A percentile compares a stretch with the other conserved stretches of the same genome.
These are phyloP conservation scores for Chaunax sp. DNA, from an alignment of 2,797 vertebrate species.

Conservation along the genomic window DNA sequence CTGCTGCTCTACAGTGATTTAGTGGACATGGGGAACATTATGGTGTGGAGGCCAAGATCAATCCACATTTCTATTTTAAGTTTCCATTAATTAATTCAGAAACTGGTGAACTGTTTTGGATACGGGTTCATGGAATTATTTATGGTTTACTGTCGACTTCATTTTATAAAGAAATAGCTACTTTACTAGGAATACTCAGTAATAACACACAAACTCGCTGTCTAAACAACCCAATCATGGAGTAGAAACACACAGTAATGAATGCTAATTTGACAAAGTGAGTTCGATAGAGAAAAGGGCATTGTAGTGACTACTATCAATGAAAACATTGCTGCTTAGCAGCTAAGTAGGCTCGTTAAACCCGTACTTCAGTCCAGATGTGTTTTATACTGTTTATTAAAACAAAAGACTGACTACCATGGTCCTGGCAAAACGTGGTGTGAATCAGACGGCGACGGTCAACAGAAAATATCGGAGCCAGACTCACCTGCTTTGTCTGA, in stretches of 20 bases:
- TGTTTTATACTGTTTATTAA: too few species aligned
- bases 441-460: too few species aligned
- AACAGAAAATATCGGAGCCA: too few species aligned
- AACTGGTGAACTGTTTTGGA: conserved; percentile 17
- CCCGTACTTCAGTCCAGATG: too few species aligned
- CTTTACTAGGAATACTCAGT: conserved; percentile 9
- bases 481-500: too few species aligned
- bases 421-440: too few species aligned
- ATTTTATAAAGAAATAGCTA: conserved; percentile 18
- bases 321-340: too few species aligned
- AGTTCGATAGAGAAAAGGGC: conserved; percentile 45
- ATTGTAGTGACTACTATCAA: too few species aligned
- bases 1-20: conserved; percentile 66
- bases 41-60: conserved; percentile 43
- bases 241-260: conserved; percentile 34
- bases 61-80: conserved; percentile 51
- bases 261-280: conserved; percentile 49
- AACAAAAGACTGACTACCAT: too few species aligned
- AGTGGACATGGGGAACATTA: conserved; percentile 60
- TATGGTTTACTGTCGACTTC: conserved; percentile 11
- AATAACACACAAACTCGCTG: conserved; percentile 1
- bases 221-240: conserved; percentile 7
- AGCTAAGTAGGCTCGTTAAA: too few species aligned
- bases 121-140: conserved; percentile 23
- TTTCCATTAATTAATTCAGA: conserved; percentile 24